Base-by-base conservation (phyloP, 2,888 invertebrate species). In the Carterocephalus palaemon region DNA sequence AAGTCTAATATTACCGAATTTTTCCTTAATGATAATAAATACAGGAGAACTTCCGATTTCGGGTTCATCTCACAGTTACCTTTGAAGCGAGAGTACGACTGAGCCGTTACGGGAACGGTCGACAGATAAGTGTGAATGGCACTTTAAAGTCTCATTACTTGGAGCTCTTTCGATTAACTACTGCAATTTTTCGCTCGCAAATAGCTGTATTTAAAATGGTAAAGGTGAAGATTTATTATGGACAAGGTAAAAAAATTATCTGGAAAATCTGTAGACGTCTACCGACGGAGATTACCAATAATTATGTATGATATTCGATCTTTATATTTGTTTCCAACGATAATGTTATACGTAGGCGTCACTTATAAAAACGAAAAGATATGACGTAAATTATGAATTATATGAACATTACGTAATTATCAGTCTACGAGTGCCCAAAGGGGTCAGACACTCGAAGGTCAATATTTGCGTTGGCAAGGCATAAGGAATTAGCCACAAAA, bases 101-200 rank as follows among this genome's bases (percentile, higher is more conserved):
- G n/a, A 8, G 23, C 23, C 37, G 16, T 42, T 42, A 22, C 16
- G 28, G 15, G 19, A 42, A 42, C 34, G 26, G 33, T 5, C 13
- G 20, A 22, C 20, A 42, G 42, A 42, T 42, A 42, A 42, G 42
- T 34, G 34, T 28, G 34, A 34, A 42, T 33, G 34, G 42, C 34
- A 42, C 34, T 34, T 42, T 28, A 42, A 42, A 42, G 15, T 42
- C 28, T 34, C 42, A 28, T 42, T 42, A 42, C 15, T 15, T 22
- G 42, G 16, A 42, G 42, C 34, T 34, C 42, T 28, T 42, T 28
- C 34, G 33, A 42, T 34, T 34, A 24, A 12, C 9, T 26, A 32
- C 16, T 37, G 16, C 17, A 8, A 26, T 26, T 26, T 37, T 37
- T 26, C 7, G 13, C n/a, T 4, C 1, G 12, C n/a, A n/a, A n/a